Conservation (phyloP, 2,888 invertebrate genomes). For the Drosophila ezoana region DNA sequence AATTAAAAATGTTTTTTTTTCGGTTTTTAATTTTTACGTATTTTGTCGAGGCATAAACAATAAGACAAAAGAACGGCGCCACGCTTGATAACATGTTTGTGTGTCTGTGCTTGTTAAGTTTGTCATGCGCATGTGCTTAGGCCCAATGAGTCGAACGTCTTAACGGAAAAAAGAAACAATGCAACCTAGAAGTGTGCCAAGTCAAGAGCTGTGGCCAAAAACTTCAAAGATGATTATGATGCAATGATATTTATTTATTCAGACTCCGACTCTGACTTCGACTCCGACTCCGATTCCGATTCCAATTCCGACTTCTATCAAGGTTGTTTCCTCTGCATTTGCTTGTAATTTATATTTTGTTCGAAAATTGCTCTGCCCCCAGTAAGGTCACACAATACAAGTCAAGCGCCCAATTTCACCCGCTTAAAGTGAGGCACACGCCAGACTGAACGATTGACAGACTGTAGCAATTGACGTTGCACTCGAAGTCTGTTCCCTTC, state of each 20-base stretch:
- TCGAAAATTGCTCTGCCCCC: conserved; percentile 25
- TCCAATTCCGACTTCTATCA: conserved; percentile 15
- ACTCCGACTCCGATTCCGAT: neutral
- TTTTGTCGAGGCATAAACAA: conserved; percentile 59
- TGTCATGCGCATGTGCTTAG: conserved; percentile 75
- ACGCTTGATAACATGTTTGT: conserved; percentile 28
- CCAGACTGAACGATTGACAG: conserved; percentile 51
- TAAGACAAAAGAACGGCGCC: conserved; percentile 74
- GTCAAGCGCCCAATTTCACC: conserved; percentile 57
- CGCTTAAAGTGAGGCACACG: conserved; percentile 49
- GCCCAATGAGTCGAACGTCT: conserved; percentile 76
- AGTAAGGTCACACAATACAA: conserved; percentile 52
- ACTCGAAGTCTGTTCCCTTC: conserved; percentile 5
- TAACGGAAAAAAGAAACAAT: conserved; percentile 46
- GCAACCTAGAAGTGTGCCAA: conserved; percentile 74
- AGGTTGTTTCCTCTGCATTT: conserved; percentile 48
- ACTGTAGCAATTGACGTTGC: conserved; percentile 46
- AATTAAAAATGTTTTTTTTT: conserved; percentile 33
- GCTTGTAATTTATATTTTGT: conserved; percentile 13
- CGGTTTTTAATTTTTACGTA: conserved; percentile 14
- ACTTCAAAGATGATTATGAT: conserved; percentile 39
- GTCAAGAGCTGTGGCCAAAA: conserved; percentile 20
- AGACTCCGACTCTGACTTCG: neutral
- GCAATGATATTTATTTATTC: conserved; percentile 47
- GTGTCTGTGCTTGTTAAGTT: conserved; percentile 52